phyloP scores from a whole-genome alignment of 2,888 invertebrate species.

The Leptinotarsa tumamoca region DNA sequence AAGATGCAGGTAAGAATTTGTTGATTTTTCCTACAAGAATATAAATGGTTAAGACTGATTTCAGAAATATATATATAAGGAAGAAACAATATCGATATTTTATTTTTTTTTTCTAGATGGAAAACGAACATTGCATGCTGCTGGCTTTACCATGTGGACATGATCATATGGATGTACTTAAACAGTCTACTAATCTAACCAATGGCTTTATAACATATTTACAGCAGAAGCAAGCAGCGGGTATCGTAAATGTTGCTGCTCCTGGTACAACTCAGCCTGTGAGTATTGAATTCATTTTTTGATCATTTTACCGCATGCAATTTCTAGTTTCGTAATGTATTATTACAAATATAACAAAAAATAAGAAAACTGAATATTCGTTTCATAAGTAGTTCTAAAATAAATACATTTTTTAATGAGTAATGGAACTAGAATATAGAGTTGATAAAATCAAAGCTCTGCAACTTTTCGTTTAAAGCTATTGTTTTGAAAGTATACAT shows the following conservation, averaged over 20 bases:
- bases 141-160: constrained; percentile 95
- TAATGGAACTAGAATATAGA: too few species aligned
- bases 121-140: constrained; percentile 95
- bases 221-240: constrained; percentile 97
- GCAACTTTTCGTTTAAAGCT: too few species aligned
- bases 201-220: constrained; percentile 96
- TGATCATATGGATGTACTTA: constrained; percentile 92
- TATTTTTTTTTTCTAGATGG: constrained; percentile 74
- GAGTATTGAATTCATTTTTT: constrained; percentile 54
- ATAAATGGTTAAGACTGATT: neutral
- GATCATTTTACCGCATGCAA: neutral
- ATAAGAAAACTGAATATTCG: too few species aligned
- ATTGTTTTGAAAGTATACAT: too few species aligned
- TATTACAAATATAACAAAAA: too few species aligned
- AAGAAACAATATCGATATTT: neutral
- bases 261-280: constrained; percentile 88
- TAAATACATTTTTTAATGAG: too few species aligned
- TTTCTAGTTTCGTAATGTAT: too few species aligned
- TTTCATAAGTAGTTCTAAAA: too few species aligned
- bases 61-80: neutral
- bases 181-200: constrained; percentile 91
- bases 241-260: constrained; percentile 95
- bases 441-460: too few species aligned
- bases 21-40: constrained; percentile 4
- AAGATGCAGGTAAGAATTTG: constrained; percentile 87